Conservation (phyloP, 2,113 vertebrate species). For the Pomatostomus ruficeps region DNA sequence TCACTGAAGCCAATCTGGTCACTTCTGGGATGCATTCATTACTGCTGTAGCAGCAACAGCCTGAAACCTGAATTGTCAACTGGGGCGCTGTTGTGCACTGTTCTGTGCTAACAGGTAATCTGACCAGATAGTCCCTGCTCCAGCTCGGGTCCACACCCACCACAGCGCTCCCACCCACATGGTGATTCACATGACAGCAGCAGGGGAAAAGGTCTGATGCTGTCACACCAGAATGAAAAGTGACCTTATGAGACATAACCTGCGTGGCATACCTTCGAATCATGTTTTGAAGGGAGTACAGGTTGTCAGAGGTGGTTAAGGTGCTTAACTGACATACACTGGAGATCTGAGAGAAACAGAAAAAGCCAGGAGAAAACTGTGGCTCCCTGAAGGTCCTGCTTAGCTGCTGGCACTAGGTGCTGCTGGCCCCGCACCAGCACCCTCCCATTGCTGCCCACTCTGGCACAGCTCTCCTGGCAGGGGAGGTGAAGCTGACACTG, state of each 20-base stretch:
- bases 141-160: background rate
- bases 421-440: rapidly evolving
- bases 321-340: background rate
- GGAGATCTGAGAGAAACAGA: background rate
- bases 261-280: background rate
- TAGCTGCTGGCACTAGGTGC: rapidly evolving
- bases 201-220: background rate
- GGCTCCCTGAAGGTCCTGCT: background rate
- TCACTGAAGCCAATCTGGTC: background rate
- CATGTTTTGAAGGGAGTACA: rapidly evolving
- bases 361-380: background rate
- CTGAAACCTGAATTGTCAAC: background rate
- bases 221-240: background rate
- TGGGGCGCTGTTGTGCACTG: rapidly evolving
- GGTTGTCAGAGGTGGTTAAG: background rate
- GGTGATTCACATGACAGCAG: rapidly evolving
- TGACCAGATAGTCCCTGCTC: background rate
- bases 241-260: background rate
- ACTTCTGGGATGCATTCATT: background rate
- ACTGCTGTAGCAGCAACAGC: background rate
- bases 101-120: background rate
- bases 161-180: rapidly evolving
- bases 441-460: background rate
- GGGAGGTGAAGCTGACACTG: background rate
- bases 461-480: background rate